Evolutionary conservation across 1,140 invertebrate species (phyloP).

Genomic region (Potamilus streckersoni): DNA sequence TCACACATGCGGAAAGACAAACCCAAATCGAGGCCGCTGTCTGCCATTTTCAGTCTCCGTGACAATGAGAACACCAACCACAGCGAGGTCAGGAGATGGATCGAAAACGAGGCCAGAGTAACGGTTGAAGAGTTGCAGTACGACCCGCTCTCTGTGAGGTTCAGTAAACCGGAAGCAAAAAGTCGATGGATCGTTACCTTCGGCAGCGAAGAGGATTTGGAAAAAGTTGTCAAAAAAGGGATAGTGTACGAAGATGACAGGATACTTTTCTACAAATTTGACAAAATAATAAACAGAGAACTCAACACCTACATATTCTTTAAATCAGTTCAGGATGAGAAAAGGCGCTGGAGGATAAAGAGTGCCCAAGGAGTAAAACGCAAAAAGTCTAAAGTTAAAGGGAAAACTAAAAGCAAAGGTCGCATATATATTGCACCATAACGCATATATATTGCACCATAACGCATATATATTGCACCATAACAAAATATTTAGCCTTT

Average conservation of each 20-base stretch:
- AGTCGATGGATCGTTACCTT: conserved; percentile 29
- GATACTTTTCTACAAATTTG: conserved; percentile 19
- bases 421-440: no score
- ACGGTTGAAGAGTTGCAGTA: conserved; percentile 13
- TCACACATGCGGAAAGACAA: conserved; percentile 24
- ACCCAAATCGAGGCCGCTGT: conserved; percentile 5
- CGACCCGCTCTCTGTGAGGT: conserved; percentile 21
- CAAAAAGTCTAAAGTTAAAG: no score
- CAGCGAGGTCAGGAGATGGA: conserved; percentile 20
- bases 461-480: no score
- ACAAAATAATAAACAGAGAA: conserved; percentile 16
- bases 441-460: no score
- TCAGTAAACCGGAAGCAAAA: background rate
- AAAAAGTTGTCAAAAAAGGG: conserved; percentile 17
- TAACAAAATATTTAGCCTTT: no score
- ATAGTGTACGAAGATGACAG: conserved; percentile 19
- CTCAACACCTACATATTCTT: conserved; percentile 18
- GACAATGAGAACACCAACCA: conserved; percentile 26
- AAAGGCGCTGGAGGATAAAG: background rate
- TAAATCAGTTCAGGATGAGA: conserved; percentile 7
- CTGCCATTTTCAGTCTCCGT: conserved; percentile 30
- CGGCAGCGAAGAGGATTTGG: conserved; percentile 3
- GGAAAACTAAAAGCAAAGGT: no score
- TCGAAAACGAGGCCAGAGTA: conserved; percentile 25
- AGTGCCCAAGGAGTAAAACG: no score